phyloP scores from a whole-genome alignment of 2,888 invertebrate genomes.

The Parnassius orleans region DNA sequence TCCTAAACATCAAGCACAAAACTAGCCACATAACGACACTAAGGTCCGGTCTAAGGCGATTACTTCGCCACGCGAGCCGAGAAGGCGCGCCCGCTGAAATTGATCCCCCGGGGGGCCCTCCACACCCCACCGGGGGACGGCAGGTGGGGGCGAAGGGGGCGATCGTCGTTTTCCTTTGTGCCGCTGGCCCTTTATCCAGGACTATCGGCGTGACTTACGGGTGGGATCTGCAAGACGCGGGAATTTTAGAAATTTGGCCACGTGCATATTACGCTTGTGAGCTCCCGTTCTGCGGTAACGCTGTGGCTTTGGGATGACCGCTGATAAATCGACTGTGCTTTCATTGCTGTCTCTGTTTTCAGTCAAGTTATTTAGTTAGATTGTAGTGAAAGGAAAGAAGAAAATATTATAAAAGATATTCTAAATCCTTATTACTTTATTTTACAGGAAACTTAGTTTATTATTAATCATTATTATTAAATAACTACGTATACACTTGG shows the following conservation, averaged over 20 bases:
- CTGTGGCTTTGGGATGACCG: slow-evolving; percentile 6
- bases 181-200: slow-evolving; percentile 49
- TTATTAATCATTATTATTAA: too few species aligned
- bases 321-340: slow-evolving; percentile 20
- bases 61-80: slow-evolving; percentile 53
- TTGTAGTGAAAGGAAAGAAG: too few species aligned
- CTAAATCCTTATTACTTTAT: too few species aligned
- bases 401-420: too few species aligned
- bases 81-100: slow-evolving; percentile 54
- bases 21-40: slow-evolving; percentile 50
- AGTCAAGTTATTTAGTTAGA: background rate
- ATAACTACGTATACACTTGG: too few species aligned
- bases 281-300: slow-evolving; percentile 4
- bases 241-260: slow-evolving; percentile 28
- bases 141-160: slow-evolving; percentile 27
- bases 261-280: slow-evolving; percentile 21
- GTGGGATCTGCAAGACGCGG: slow-evolving; percentile 30
- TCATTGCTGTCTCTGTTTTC: slow-evolving; percentile 31
- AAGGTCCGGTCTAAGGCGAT: slow-evolving; percentile 60
- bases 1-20: slow-evolving; percentile 37
- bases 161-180: slow-evolving; percentile 45
- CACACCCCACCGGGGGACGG: slow-evolving; percentile 30
- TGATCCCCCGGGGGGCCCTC: slow-evolving; percentile 44
- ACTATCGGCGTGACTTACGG: slow-evolving; percentile 41
- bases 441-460: too few species aligned